Evolutionary conservation across 2,797 vertebrate species (phyloP).

Genomic region (Sebastes goodei): DNA sequence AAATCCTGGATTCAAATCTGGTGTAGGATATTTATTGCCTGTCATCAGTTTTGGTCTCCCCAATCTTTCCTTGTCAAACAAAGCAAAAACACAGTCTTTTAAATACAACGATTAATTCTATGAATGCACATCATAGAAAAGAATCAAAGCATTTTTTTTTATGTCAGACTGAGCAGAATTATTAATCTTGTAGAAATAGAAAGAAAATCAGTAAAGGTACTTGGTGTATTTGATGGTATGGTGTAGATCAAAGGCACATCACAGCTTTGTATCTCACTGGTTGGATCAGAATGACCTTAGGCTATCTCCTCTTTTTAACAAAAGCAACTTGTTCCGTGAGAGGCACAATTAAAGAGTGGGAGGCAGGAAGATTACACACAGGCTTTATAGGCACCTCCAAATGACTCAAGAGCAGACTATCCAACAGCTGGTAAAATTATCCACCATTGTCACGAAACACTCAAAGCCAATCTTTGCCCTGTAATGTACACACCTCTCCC

Average conservation of each 20-base stretch:
- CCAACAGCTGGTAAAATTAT: conserved; percentile 76
- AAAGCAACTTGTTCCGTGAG: conserved; percentile 76
- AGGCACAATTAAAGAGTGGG: conserved; percentile 73
- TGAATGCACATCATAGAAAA: conserved; percentile 38
- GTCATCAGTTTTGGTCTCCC: background rate
- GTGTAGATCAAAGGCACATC: conserved; percentile 78
- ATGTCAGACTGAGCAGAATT: conserved; percentile 67
- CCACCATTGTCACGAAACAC: conserved; percentile 71
- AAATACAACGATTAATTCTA: background rate
- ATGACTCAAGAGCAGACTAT: conserved; percentile 79
- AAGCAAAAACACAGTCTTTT: background rate
- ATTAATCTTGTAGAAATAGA: conserved; percentile 69
- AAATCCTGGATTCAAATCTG: background rate
- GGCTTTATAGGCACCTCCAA: conserved; percentile 78
- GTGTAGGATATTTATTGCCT: background rate
- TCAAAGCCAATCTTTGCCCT: conserved; percentile 34
- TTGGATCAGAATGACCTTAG: conserved; percentile 45
- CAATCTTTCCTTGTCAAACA: background rate
- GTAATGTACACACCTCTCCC: conserved; percentile 6
- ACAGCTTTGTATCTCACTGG: conserved; percentile 67
- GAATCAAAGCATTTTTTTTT: conserved; percentile 64
- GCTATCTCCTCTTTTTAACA: conserved; percentile 59
- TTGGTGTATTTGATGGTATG: conserved; percentile 71
- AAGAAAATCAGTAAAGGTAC: conserved; percentile 63
- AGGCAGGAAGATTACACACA: conserved; percentile 78